A percentile compares a stretch with the other conserved stretches of the same genome.
Conservation (phyloP, 2,888 invertebrate species). For the Seira sanloemensis region DNA sequence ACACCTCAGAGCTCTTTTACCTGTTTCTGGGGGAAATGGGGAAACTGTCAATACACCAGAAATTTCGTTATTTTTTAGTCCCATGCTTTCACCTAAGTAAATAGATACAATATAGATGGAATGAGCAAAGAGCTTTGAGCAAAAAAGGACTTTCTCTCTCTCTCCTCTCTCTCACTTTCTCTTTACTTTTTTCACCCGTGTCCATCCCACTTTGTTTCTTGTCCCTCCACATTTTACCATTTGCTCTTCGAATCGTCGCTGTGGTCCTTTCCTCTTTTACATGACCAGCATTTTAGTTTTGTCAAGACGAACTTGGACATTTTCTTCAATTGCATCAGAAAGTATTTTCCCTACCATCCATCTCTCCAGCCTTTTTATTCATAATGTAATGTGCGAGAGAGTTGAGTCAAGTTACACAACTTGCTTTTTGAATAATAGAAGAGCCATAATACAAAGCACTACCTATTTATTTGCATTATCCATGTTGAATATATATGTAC, state of each 20-base stretch:
- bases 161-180: too few species aligned
- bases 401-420: constrained; percentile 37
- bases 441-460: constrained; percentile 13
- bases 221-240: neutral
- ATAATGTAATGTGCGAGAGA: neutral
- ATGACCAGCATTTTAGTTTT: constrained; percentile 31
- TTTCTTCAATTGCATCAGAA: constrained; percentile 49
- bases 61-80: neutral
- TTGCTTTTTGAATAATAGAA: constrained; percentile 40
- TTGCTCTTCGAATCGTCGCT: neutral
- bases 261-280: constrained; percentile 13
- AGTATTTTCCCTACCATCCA: constrained; percentile 15
- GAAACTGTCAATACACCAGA: neutral
- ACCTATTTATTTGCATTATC: constrained; percentile 32
- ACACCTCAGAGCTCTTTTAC: neutral
- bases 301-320: constrained; percentile 26
- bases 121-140: neutral
- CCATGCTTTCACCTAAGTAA: neutral
- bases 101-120: constrained; percentile 1
- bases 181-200: neutral
- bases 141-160: neutral
- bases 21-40: neutral
- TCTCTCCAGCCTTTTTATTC: neutral
- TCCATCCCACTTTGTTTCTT: neutral
- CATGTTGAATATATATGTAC: constrained; percentile 22